Evolutionary conservation across 2,888 invertebrate genomes (phyloP), one percentile per base, ranked within the genome.

Genomic region (Psococerastis gibbosa): DNA sequence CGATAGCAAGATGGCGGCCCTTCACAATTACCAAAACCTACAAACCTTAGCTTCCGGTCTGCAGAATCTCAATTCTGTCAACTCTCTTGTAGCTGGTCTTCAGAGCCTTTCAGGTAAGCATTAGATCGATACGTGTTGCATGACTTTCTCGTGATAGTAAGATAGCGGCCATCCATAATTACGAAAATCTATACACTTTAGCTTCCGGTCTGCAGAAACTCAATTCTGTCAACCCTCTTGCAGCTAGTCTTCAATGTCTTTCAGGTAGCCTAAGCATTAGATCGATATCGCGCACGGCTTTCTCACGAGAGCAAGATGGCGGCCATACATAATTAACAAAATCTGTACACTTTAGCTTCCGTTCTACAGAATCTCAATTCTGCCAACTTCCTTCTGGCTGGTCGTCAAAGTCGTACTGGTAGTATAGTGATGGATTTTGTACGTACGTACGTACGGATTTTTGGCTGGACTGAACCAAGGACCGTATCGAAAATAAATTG

Each of bases 31-130:
- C 49, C 78, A 78, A 58, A 84, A 81, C 63, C 71, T 84, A 47
- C 83, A 84, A 64, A 83, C 79, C 56, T 65, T 84, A 54, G 78
- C 81, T 47, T 76, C 77, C 49, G 70, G 83, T 61, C 76, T 77
- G 53, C 69, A 73, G 51, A 69, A 69, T 59, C 68, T 71, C 54
- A 71, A 71, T 53, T 66, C 66, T 44, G 58, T 72, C 51, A 64
- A 69, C 49, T 62, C 65, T 43, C 50, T 70, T 54, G 68, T 73
- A 48, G 75, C 77, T 46, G 70, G 71, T 52, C 66, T 75, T 51
- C 73, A 74, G 57, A 73, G 70, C 56, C 67, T 69, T 60, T 56
- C 60, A 4, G 57, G 57, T 45, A 6, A 15, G 20, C 20, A 38
- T 9, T n/a, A n/a, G n/a, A n/a, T n/a, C n/a, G n/a, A n/a, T n/a